phyloP scores from a whole-genome alignment of 2,888 invertebrate genomes.

The Sialis lutaria region DNA sequence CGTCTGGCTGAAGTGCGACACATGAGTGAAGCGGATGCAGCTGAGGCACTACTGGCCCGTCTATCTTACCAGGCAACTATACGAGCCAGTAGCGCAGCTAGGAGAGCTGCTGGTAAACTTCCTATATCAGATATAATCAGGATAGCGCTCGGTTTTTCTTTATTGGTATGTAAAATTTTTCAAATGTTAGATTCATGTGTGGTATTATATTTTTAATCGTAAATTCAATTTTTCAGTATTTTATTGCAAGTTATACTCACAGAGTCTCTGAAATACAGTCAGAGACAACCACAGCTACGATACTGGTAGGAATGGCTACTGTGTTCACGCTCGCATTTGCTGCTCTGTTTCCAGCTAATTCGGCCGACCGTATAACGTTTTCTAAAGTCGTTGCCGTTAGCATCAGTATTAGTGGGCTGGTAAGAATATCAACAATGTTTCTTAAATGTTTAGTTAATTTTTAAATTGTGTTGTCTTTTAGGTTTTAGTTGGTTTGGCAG shows the following conservation, averaged over 20 bases:
- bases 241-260: slow-evolving; percentile 82
- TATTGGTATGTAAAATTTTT: slow-evolving; percentile 44
- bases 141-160: slow-evolving; percentile 68
- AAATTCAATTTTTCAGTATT: slow-evolving; percentile 58
- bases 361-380: slow-evolving; percentile 67
- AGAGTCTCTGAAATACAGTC: slow-evolving; percentile 75
- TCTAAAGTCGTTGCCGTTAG: slow-evolving; percentile 70
- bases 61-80: slow-evolving; percentile 88
- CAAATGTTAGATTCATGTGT: slow-evolving; percentile 4
- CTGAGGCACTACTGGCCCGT: slow-evolving; percentile 81
- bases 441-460: background rate
- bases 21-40: slow-evolving; percentile 79
- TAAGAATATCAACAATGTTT: slow-evolving; percentile 27
- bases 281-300: slow-evolving; percentile 71
- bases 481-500: slow-evolving; percentile 64
- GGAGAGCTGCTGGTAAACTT: slow-evolving; percentile 57
- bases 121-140: slow-evolving; percentile 61
- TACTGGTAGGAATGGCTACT: slow-evolving; percentile 76
- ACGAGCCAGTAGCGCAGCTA: slow-evolving; percentile 62
- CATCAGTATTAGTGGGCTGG: slow-evolving; percentile 61
- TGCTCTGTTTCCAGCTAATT: slow-evolving; percentile 67
- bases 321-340: slow-evolving; percentile 79
- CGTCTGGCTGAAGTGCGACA: slow-evolving; percentile 80
- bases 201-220: background rate
- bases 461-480: slow-evolving; percentile 20